A percentile compares a stretch with the other conserved stretches of the same genome.
Evolutionary conservation across 2,113 vertebrate genomes (phyloP).

Genomic region (Australoheros scitulus): DNA sequence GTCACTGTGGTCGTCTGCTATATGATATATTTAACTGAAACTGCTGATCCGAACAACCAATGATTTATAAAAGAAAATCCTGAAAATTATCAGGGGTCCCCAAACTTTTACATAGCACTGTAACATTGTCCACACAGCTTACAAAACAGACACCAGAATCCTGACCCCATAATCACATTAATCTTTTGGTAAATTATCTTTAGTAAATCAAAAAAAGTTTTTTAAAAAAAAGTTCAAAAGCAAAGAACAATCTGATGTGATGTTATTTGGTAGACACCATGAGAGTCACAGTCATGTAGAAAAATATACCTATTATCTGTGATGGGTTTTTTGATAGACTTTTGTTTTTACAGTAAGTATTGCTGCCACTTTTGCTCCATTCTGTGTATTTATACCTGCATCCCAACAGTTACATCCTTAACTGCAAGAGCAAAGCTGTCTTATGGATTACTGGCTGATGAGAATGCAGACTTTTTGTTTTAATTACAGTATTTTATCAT

Average conservation of each 20-base stretch:
- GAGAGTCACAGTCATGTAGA: background rate
- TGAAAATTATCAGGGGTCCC: no score
- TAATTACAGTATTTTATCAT: background rate
- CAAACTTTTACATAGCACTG: background rate
- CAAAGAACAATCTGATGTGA: background rate
- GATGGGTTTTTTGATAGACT: no score
- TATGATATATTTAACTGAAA: no score
- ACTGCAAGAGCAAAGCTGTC: no score
- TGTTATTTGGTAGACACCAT: background rate
- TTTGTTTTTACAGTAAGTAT: no score
- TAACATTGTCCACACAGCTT: background rate
- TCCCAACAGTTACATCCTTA: no score
- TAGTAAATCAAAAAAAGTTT: background rate
- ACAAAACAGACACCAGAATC: background rate
- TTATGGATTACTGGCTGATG: no score
- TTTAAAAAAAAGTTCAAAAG: background rate
- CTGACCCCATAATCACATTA: constrained; percentile 2
- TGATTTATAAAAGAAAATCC: no score
- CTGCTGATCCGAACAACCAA: no score
- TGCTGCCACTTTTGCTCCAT: no score
- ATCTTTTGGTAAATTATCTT: constrained; percentile 26
- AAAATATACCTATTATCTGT: background rate
- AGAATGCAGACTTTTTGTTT: background rate
- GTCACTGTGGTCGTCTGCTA: no score
- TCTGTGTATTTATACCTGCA: no score